phyloP scores from a whole-genome alignment of 2,888 invertebrate genomes.

The Apamea sordens region DNA sequence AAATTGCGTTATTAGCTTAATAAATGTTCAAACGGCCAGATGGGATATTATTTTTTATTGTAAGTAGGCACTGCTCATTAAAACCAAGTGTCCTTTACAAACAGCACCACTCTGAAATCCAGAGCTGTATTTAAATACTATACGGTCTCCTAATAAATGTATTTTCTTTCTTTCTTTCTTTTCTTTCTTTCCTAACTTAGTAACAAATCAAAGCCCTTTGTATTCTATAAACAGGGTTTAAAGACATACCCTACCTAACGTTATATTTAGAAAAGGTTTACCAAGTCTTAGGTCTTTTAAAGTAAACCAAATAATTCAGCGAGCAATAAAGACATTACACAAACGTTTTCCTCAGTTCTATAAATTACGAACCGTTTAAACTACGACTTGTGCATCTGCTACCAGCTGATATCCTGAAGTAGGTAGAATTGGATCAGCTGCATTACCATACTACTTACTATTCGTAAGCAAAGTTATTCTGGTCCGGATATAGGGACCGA shows the following conservation, averaged over 20 bases:
- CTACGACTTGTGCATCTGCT: conserved; percentile 31
- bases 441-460: conserved; percentile 45
- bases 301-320: conserved; percentile 3
- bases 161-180: no score
- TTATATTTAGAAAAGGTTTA: neutral
- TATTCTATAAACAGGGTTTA: neutral
- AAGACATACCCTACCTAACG: neutral
- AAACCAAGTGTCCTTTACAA: neutral
- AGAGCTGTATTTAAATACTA: no score
- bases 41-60: neutral
- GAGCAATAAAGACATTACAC: conserved; percentile 8
- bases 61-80: neutral
- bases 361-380: conserved; percentile 36
- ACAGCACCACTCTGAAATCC: neutral
- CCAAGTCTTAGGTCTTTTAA: neutral
- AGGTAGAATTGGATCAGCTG: conserved; percentile 33
- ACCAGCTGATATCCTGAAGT: conserved; percentile 26
- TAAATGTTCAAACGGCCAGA: neutral
- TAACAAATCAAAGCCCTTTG: neutral
- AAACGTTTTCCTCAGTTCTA: conserved; percentile 18
- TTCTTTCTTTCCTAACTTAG: neutral
- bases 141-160: neutral
- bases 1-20: neutral
- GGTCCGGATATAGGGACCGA: conserved; percentile 14
- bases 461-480: conserved; percentile 34